Percentiles rank a stretch among this genome's conserved stretches.
These are phyloP conservation scores for Dasyurus viverrinus DNA, from an alignment of 2,113 vertebrate species.

Conservation along the genomic window DNA sequence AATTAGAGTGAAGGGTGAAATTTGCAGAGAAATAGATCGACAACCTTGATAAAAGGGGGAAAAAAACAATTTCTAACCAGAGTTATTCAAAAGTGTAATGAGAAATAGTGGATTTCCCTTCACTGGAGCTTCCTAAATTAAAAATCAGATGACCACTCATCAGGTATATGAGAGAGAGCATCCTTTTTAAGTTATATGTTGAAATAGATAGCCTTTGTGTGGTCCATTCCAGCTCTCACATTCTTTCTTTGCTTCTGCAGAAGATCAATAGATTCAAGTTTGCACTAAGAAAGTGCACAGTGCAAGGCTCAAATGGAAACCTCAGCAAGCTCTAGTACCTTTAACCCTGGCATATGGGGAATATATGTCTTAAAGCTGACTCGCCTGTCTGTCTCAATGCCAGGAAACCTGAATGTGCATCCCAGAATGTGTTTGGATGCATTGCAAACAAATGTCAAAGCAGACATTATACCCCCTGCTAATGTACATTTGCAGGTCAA, in stretches of 20 bases:
- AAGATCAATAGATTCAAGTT: background rate
- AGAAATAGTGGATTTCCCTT: background rate
- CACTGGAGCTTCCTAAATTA: background rate
- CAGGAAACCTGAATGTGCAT: constrained; percentile 67
- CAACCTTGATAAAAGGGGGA: background rate
- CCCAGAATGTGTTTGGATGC: constrained; percentile 77
- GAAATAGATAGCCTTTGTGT: background rate
- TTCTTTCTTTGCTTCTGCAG: background rate
- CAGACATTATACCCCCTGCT: constrained; percentile 70
- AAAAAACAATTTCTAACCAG: background rate
- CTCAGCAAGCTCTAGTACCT: background rate
- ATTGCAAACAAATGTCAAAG: constrained; percentile 76
- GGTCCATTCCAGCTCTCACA: background rate
- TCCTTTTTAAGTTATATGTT: background rate
- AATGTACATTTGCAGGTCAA: constrained; percentile 80
- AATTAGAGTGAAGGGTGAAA: background rate
- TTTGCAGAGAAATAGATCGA: background rate
- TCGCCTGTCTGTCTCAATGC: constrained; percentile 60
- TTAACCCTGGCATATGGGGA: constrained; percentile 64
- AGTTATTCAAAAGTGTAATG: background rate
- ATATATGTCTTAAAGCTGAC: constrained; percentile 70
- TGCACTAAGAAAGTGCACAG: background rate
- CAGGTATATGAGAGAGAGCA: background rate
- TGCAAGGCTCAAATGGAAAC: constrained; percentile 52
- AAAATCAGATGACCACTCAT: background rate